A percentile compares a stretch with the other conserved stretches of the same genome.
Conservation (phyloP, 2,797 vertebrate species). For the Rhyacichthys aspro region DNA sequence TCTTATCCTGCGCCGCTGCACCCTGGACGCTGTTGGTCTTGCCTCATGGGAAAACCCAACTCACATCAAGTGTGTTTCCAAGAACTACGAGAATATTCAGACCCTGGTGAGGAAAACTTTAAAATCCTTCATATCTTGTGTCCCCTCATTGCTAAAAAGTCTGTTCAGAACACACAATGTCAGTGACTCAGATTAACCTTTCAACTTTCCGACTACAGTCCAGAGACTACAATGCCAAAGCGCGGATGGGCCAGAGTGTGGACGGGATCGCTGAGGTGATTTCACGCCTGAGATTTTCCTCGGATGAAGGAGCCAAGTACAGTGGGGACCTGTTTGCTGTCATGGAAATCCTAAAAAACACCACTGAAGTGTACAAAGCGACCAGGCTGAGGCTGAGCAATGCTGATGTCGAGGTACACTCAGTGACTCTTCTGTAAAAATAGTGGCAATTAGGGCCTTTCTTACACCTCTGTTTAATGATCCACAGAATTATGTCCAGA, state of each 20-base stretch:
- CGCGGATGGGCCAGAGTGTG: constrained; percentile 84
- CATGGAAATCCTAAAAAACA: constrained; percentile 91
- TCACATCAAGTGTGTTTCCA: constrained; percentile 93
- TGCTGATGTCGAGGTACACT: constrained; percentile 88
- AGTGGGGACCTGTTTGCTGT: constrained; percentile 93
- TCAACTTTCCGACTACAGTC: constrained; percentile 73
- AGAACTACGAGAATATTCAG: constrained; percentile 93
- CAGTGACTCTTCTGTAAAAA: not conserved
- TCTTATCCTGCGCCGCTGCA: constrained; percentile 91
- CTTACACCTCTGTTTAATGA: constrained; percentile 51
- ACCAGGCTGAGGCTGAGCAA: constrained; percentile 87
- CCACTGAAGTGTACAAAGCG: constrained; percentile 90
- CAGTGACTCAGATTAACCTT: constrained; percentile 36
- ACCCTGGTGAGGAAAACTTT: constrained; percentile 84
- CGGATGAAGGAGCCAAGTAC: constrained; percentile 91
- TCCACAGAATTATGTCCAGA: constrained; percentile 93
- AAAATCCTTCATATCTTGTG: constrained; percentile 17
- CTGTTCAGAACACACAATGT: not conserved
- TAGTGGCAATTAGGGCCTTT: constrained; percentile 17
- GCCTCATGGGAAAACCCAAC: constrained; percentile 96
- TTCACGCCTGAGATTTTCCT: constrained; percentile 90
- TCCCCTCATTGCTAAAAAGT: constrained; percentile 3
- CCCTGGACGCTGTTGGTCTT: constrained; percentile 90
- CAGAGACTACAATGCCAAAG: constrained; percentile 88
- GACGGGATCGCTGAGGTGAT: constrained; percentile 91